A percentile compares a stretch with the other conserved stretches of the same genome.
phyloP scores from a whole-genome alignment of 1,140 invertebrate genomes.

The Drosophila tani region DNA sequence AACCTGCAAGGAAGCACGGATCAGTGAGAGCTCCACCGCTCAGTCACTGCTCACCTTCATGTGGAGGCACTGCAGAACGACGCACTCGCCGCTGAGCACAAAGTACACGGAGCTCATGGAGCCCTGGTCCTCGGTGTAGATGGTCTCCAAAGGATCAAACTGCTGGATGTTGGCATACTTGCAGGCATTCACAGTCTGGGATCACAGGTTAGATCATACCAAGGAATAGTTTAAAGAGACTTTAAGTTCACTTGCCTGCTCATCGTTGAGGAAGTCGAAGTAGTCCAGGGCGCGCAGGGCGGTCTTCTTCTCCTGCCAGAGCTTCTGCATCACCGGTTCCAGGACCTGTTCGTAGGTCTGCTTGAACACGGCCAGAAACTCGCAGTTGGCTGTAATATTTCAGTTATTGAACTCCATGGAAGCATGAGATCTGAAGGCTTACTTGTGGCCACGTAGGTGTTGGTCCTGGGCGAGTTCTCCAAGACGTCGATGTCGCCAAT shows the following conservation, averaged over 20 bases:
- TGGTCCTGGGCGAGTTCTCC: constrained; percentile 36
- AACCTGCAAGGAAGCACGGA: constrained; percentile 2
- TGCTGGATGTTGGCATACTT: constrained; percentile 56
- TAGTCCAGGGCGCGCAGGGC: constrained; percentile 65
- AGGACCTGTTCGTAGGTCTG: constrained; percentile 58
- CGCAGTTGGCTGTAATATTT: constrained; percentile 46
- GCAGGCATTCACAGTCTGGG: constrained; percentile 63
- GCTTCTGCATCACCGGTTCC: constrained; percentile 46
- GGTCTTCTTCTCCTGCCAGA: constrained; percentile 68
- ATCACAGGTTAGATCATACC: no score
- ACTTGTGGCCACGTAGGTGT: constrained; percentile 51
- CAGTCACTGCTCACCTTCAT: constrained; percentile 66
- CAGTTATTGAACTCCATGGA: neutral
- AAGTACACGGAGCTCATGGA: constrained; percentile 69
- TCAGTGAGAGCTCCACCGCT: no score
- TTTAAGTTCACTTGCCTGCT: constrained; percentile 49
- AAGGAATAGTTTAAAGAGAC: neutral
- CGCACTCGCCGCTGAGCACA: constrained; percentile 79
- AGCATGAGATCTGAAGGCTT: neutral
- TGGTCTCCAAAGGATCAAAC: constrained; percentile 70
- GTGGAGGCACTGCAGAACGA: constrained; percentile 78
- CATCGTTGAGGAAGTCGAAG: constrained; percentile 61
- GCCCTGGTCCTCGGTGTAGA: constrained; percentile 71
- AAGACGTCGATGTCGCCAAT: constrained; percentile 65
- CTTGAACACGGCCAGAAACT: constrained; percentile 63